These are phyloP conservation scores for Apotomis betuletana DNA, from an alignment of 2,888 invertebrate genomes.

Conservation along the genomic window DNA sequence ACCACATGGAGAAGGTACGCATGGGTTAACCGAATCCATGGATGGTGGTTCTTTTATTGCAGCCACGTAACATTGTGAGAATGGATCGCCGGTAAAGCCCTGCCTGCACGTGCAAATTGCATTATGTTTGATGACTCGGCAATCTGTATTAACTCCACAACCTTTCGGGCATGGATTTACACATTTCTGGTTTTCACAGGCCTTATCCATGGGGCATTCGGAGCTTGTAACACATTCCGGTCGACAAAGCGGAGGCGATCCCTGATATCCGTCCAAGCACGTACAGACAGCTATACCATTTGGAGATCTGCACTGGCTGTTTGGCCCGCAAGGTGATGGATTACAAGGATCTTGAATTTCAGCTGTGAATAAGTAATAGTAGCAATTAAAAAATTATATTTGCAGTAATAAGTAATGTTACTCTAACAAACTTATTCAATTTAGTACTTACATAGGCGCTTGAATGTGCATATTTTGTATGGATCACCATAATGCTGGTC, in stretches of 20 bases:
- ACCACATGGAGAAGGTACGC: slow-evolving; percentile 91
- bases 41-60: slow-evolving; percentile 60
- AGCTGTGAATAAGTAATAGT: slow-evolving; percentile 55
- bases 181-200: slow-evolving; percentile 89
- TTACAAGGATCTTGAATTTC: slow-evolving; percentile 78
- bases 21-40: slow-evolving; percentile 80
- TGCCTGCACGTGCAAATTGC: slow-evolving; percentile 87
- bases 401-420: not conserved
- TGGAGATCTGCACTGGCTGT: slow-evolving; percentile 84
- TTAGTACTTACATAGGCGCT: slow-evolving; percentile 81
- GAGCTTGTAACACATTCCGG: slow-evolving; percentile 88
- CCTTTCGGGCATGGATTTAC: slow-evolving; percentile 87
- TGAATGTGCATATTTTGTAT: slow-evolving; percentile 84
- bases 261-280: slow-evolving; percentile 87
- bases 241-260: slow-evolving; percentile 87
- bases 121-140: slow-evolving; percentile 88
- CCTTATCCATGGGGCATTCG: slow-evolving; percentile 86
- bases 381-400: slow-evolving; percentile 4
- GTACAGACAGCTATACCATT: slow-evolving; percentile 87
- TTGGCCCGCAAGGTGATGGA: slow-evolving; percentile 91
- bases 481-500: slow-evolving; percentile 88
- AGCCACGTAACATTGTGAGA: slow-evolving; percentile 76
- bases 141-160: slow-evolving; percentile 88
- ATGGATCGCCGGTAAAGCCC: slow-evolving; percentile 86
- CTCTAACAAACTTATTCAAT: not conserved